phyloP scores from a whole-genome alignment of 1,140 invertebrate species.

The Tenebrio molitor region DNA sequence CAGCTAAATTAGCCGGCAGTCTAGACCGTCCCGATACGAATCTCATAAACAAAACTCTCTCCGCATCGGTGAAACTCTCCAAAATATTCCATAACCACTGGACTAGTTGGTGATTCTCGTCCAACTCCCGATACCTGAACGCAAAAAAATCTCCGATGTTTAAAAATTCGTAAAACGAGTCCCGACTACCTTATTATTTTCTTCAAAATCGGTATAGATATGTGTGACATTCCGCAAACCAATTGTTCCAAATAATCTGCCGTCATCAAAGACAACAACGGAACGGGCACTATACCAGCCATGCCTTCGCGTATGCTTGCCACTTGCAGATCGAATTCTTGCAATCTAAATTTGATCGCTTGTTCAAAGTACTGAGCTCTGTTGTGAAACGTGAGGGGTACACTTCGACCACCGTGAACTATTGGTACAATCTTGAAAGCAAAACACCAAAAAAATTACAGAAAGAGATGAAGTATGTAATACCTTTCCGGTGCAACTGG shows the following conservation, averaged over 20 bases:
- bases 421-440: constrained; percentile 70
- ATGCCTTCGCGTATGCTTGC: constrained; percentile 76
- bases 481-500: constrained; percentile 72
- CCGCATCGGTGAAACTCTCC: constrained; percentile 75
- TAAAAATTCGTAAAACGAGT: too few species aligned
- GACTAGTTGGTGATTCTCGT: constrained; percentile 73
- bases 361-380: constrained; percentile 75
- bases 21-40: constrained; percentile 79
- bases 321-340: constrained; percentile 77
- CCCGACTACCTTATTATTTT: constrained; percentile 75
- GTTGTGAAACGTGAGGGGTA: constrained; percentile 75
- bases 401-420: constrained; percentile 72
- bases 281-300: constrained; percentile 77
- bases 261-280: constrained; percentile 74
- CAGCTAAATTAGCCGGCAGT: constrained; percentile 76
- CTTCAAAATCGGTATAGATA: constrained; percentile 74
- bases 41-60: constrained; percentile 77
- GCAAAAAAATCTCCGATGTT: too few species aligned
- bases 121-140: constrained; percentile 75
- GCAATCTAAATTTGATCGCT: constrained; percentile 73
- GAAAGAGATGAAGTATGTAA: not conserved
- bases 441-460: constrained; percentile 3
- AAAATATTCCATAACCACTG: constrained; percentile 78
- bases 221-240: constrained; percentile 77
- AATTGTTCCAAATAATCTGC: constrained; percentile 75